Percentiles rank a stretch among this genome's conserved stretches.
Conservation (phyloP, 2,888 invertebrate species). For the Cataglyphis rosenhaueri region DNA sequence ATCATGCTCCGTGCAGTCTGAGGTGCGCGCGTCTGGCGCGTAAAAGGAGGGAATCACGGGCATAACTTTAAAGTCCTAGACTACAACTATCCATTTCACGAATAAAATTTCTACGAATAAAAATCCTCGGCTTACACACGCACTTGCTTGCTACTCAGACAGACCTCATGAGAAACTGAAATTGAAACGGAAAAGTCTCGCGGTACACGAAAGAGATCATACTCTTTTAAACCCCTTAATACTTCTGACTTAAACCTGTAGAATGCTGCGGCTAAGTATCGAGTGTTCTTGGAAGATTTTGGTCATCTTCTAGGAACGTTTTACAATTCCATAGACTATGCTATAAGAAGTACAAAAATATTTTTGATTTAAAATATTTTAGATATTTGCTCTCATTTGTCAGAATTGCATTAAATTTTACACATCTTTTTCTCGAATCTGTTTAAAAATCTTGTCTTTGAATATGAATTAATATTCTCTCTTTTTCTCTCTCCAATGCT, state of each 20-base stretch:
- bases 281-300: neutral
- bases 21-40: constrained; percentile 43
- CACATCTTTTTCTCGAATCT: neutral
- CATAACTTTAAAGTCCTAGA: constrained; percentile 57
- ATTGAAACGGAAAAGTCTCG: constrained; percentile 17
- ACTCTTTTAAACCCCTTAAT: constrained; percentile 33
- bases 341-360: neutral
- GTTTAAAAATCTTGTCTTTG: neutral
- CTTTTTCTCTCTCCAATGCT: neutral
- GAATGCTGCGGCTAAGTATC: neutral
- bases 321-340: neutral
- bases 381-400: neutral
- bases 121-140: constrained; percentile 38
- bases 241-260: neutral
- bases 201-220: constrained; percentile 4
- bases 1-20: constrained; percentile 49
- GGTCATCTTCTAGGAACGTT: neutral
- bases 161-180: neutral
- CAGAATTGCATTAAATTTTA: neutral
- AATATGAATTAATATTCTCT: neutral
- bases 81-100: constrained; percentile 44
- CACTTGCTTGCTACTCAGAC: neutral
- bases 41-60: constrained; percentile 53
- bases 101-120: constrained; percentile 49
- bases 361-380: neutral